These are phyloP conservation scores for Hirundichthys speculiger DNA, from an alignment of 2,113 vertebrate species.

Conservation along the genomic window DNA sequence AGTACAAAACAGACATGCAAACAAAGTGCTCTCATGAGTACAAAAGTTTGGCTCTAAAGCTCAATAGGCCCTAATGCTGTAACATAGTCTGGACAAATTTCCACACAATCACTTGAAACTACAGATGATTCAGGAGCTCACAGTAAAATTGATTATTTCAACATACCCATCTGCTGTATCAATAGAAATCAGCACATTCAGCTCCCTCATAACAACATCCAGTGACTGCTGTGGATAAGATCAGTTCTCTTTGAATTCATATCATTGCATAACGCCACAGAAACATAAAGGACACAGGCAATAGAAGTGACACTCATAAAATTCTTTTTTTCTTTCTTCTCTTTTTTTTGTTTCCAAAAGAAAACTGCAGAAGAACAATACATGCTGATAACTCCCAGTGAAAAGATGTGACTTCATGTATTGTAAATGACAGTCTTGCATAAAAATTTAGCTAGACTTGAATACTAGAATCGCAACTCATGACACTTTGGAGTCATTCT, in stretches of 20 bases:
- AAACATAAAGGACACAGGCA: constrained; percentile 23
- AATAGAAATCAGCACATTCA: constrained; percentile 12
- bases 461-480: constrained; percentile 15
- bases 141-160: constrained; percentile 18
- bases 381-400: constrained; percentile 43
- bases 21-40: constrained; percentile 73
- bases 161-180: constrained; percentile 17
- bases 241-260: constrained; percentile 15
- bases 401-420: constrained; percentile 50
- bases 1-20: constrained; percentile 70
- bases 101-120: constrained; percentile 11
- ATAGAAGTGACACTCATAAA: constrained; percentile 26
- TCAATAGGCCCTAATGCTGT: constrained; percentile 30
- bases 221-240: constrained; percentile 23
- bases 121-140: constrained; percentile 4
- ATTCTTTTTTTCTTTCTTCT: constrained; percentile 20
- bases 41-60: constrained; percentile 55
- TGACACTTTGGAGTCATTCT: constrained; percentile 4
- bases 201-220: constrained; percentile 13
- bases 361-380: constrained; percentile 36
- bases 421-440: constrained; percentile 33
- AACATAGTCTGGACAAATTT: constrained; percentile 8
- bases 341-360: constrained; percentile 14
- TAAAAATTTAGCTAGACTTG: constrained; percentile 7
- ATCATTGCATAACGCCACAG: constrained; percentile 9